Evolutionary conservation across 2,113 vertebrate genomes (phyloP).

Genomic region (Dasyornis broadbenti): DNA sequence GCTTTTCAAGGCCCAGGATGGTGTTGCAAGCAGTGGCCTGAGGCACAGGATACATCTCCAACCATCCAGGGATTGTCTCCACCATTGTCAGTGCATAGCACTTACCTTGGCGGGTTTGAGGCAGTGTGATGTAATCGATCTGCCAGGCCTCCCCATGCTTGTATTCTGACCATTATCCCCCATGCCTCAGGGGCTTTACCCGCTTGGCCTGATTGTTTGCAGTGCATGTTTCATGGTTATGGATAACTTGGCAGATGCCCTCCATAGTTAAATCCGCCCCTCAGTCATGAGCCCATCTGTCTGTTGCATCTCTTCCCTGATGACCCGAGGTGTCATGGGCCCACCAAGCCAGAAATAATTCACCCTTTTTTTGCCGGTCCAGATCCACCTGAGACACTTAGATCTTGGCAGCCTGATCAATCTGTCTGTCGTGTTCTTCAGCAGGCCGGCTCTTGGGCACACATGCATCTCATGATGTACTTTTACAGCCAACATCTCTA

Average conservation of each 20-base stretch:
- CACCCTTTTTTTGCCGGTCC: background rate
- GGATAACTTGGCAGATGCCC: background rate
- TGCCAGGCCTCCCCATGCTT: background rate
- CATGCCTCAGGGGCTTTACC: background rate
- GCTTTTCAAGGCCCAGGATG: background rate
- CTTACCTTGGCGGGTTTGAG: accelerated
- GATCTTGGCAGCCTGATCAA: background rate
- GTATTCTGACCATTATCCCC: background rate
- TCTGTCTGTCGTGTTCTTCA: background rate
- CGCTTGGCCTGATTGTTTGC: background rate
- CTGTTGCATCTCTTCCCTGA: background rate
- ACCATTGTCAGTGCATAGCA: accelerated
- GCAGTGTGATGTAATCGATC: background rate
- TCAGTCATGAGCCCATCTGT: background rate
- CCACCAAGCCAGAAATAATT: background rate
- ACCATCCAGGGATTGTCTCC: background rate
- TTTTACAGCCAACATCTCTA: background rate
- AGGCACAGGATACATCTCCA: background rate
- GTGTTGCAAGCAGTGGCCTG: background rate
- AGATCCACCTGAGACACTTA: background rate
- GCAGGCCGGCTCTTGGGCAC: background rate
- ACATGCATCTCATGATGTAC: no score
- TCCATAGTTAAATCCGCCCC: background rate
- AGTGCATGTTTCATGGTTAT: background rate
- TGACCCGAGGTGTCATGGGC: background rate